These are phyloP conservation scores for Eristalis pertinax DNA, from an alignment of 2,888 invertebrate genomes.

Conservation along the genomic window DNA sequence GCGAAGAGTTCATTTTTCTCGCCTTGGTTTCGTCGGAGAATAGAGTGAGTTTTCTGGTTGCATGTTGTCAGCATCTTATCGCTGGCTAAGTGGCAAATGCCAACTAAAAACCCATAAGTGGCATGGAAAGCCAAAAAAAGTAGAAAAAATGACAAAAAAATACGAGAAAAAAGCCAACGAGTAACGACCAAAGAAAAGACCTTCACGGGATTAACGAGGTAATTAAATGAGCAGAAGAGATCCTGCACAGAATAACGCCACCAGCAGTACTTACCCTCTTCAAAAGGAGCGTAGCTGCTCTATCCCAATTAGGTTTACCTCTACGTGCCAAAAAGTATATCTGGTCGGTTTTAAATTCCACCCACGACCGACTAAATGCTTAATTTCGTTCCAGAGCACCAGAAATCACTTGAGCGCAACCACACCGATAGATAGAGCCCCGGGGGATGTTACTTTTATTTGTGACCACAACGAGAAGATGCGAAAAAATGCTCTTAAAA, in stretches of 20 bases:
- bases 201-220: conserved; percentile 20
- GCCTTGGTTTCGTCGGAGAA: neutral
- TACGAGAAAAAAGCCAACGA: no score
- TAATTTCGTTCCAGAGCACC: conserved; percentile 54
- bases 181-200: neutral
- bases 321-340: conserved; percentile 57
- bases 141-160: neutral
- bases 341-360: conserved; percentile 41
- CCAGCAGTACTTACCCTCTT: conserved; percentile 56
- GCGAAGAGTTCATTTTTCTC: neutral
- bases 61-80: conserved; percentile 39
- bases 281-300: conserved; percentile 27
- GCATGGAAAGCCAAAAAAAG: neutral
- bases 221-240: conserved; percentile 15
- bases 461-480: conserved; percentile 37
- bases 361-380: conserved; percentile 53
- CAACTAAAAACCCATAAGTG: conserved; percentile 2
- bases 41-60: neutral
- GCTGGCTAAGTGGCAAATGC: conserved; percentile 9
- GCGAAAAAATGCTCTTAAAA: conserved; percentile 48
- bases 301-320: conserved; percentile 64
- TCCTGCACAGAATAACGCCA: neutral
- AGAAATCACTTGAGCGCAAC: conserved; percentile 57
- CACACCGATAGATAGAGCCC: conserved; percentile 24
- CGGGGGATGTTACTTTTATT: conserved; percentile 33